Percentiles rank a stretch among this genome's conserved stretches.
Conservation (phyloP, 2,797 vertebrate genomes). For the Girardinus metallicus region DNA sequence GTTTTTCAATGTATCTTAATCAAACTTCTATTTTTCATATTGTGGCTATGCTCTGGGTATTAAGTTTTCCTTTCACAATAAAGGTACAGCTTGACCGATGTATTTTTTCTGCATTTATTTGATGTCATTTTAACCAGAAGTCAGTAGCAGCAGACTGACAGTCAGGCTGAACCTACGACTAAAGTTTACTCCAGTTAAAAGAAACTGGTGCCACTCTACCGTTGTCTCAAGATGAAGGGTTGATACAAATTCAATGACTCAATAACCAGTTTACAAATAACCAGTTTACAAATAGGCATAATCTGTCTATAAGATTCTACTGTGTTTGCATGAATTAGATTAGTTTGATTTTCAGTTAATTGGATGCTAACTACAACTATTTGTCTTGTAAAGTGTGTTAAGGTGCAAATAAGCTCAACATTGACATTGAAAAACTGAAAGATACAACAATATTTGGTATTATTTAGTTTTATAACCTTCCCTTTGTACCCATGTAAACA, state of each 20-base stretch:
- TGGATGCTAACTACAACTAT: neutral
- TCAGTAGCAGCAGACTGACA: neutral
- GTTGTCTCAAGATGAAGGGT: neutral
- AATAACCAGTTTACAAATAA: neutral
- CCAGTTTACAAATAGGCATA: neutral
- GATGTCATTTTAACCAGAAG: neutral
- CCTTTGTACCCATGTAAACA: constrained; percentile 32
- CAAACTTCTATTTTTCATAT: neutral
- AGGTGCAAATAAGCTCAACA: neutral
- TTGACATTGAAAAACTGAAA: neutral
- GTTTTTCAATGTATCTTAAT: neutral
- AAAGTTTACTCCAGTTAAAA: neutral
- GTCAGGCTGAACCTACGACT: neutral
- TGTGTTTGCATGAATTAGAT: neutral
- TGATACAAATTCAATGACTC: neutral
- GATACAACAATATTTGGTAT: neutral
- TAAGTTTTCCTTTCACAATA: neutral
- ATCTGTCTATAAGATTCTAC: neutral
- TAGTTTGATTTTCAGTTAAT: neutral
- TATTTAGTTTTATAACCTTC: neutral
- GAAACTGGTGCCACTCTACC: neutral
- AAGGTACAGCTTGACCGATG: neutral
- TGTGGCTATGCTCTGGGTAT: neutral
- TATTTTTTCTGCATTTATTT: neutral
- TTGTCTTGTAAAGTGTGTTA: neutral